These are phyloP conservation scores for Adrianichthys oophorus DNA, from an alignment of 2,797 vertebrate species.

Conservation along the genomic window DNA sequence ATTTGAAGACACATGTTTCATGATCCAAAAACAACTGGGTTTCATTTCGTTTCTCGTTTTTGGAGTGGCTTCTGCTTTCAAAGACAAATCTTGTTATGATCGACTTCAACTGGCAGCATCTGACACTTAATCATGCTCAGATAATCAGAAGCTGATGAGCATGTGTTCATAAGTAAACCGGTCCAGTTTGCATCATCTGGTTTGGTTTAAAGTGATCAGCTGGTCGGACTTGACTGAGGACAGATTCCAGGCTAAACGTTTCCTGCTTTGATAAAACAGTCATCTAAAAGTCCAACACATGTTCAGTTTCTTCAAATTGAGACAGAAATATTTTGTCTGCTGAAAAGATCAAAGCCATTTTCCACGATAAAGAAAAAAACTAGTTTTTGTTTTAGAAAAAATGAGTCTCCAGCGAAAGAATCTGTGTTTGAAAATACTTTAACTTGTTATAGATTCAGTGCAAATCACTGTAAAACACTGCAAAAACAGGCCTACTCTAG, in stretches of 20 bases:
- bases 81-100: constrained; percentile 29
- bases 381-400: background rate
- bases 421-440: too few relatives aligned
- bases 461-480: too few relatives aligned
- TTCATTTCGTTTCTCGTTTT: constrained; percentile 49
- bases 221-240: constrained; percentile 6
- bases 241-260: background rate
- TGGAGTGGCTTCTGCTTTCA: constrained; percentile 51
- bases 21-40: constrained; percentile 63
- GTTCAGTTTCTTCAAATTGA: background rate
- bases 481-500: too few relatives aligned
- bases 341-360: background rate
- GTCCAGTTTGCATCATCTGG: background rate
- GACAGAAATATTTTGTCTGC: background rate
- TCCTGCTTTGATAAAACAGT: background rate
- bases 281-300: background rate
- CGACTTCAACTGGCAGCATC: constrained; percentile 36
- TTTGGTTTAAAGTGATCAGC: constrained; percentile 6
- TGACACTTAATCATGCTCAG: constrained; percentile 47
- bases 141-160: constrained; percentile 53
- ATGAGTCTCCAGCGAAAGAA: too few relatives aligned
- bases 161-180: constrained; percentile 18
- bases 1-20: constrained; percentile 52
- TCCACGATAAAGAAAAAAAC: background rate
- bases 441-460: too few relatives aligned